phyloP scores from a whole-genome alignment of 2,797 vertebrate species.

The Spinus olivaceus region DNA sequence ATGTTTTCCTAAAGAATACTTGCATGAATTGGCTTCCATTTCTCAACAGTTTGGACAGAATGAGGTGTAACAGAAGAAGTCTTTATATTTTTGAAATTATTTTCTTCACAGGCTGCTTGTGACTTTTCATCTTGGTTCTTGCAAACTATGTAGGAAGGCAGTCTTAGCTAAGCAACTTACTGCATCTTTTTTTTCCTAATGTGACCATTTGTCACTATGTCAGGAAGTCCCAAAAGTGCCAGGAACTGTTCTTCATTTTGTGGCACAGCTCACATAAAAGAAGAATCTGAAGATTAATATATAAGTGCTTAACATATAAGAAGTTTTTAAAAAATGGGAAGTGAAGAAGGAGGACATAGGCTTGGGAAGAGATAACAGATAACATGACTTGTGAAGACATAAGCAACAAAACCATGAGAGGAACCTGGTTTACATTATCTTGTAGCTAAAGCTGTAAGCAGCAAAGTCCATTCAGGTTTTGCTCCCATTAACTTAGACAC shows the following conservation, averaged over 20 bases:
- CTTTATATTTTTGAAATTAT: not conserved
- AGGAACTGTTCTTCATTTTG: not conserved
- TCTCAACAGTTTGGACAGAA: not conserved
- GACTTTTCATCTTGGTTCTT: not conserved
- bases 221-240: not conserved
- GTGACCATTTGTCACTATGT: not conserved
- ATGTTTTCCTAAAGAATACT: not conserved
- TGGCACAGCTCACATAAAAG: not conserved
- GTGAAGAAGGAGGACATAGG: not conserved
- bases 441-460: not conserved
- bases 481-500: not conserved
- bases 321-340: not conserved
- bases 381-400: not conserved
- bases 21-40: not conserved
- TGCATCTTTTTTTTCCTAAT: not conserved
- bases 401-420: not conserved
- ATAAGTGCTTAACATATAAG: not conserved
- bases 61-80: not conserved
- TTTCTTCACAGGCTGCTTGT: not conserved
- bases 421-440: not conserved
- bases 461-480: not conserved
- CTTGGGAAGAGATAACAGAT: not conserved
- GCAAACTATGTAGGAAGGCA: not conserved
- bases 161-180: not conserved
- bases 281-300: not conserved